Evolutionary conservation across 2,888 invertebrate genomes (phyloP), one percentile per base, ranked within the genome.

Genomic region (Euzophera pinguis): DNA sequence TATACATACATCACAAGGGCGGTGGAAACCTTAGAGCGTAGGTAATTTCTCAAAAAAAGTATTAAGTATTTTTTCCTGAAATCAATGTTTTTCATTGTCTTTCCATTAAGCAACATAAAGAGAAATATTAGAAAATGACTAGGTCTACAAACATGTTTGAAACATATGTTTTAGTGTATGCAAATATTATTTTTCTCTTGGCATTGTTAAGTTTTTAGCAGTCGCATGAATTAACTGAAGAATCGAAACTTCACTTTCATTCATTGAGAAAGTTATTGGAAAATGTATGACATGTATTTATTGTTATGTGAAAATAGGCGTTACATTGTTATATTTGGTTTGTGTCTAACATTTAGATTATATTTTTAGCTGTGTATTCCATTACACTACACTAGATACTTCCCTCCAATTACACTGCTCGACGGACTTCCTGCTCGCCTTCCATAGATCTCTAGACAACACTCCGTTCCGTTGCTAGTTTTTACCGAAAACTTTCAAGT

Each of bases 201-300:
- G 41, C 41, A 53, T 41, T 41, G 47, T 47, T 47, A 35, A 17
- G 41, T 39, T 29, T 39, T 50, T 29, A 50, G 41, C 37, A 48
- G 39, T 32, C 14, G 49, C 32, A 41, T 50, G 49, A 39, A 39
- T 50, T 52, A 13, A 49, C 52, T 62, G 62, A 63, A 67, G 60
- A 71, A 65, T 66, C 63, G 61, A 70, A 65, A 67, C 59, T 63
- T 64, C 61, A 65, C 75, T 74, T 73, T 71, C 73, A 64, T 71
- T 66, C 53, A 67, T 61, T 57, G 67, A 62, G 74, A 76, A 75
- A 76, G 75, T 59, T 59, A 62, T 58, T 43, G 56, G 69, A 63
- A 65, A 65, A 70, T 73, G 64, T 71, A 73, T 74, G 65, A 56
- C 53, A 52, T 53, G 62, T 56, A 73, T 72, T 70, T 56, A 73